Conservation (phyloP, 2,888 invertebrate species). For the Aethes cnicana region DNA sequence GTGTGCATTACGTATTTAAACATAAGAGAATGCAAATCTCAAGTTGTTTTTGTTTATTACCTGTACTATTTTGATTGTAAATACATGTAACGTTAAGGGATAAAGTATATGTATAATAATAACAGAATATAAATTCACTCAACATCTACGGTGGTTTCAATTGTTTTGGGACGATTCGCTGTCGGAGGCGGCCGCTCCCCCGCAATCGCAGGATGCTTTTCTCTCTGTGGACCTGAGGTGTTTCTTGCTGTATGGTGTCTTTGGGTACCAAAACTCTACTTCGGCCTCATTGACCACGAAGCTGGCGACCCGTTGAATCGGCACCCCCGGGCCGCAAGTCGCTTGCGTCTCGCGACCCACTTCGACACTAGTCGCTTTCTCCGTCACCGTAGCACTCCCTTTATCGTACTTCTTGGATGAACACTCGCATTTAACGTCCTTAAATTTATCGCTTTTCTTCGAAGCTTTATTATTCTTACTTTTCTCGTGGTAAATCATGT, state of each 20-base stretch:
- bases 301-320: neutral
- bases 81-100: constrained; percentile 72
- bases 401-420: constrained; percentile 41
- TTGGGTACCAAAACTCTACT: constrained; percentile 11
- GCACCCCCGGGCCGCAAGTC: constrained; percentile 5
- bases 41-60: constrained; percentile 73
- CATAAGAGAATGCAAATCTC: constrained; percentile 65
- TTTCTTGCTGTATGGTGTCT: neutral
- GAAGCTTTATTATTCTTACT: no score
- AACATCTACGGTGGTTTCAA: constrained; percentile 50
- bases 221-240: no score
- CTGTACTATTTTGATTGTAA: constrained; percentile 71
- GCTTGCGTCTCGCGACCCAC: constrained; percentile 18
- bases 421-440: no score
- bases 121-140: constrained; percentile 77
- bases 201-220: neutral
- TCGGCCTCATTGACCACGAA: neutral
- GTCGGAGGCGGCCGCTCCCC: neutral
- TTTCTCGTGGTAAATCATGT: no score
- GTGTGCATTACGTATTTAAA: constrained; percentile 47
- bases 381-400: constrained; percentile 46
- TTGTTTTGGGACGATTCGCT: constrained; percentile 28
- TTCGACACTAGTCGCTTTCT: constrained; percentile 40
- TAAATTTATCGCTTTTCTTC: no score
- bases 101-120: constrained; percentile 73